Evolutionary conservation across 2,113 vertebrate genomes (phyloP).

Genomic region (Tachysurus vachellii): DNA sequence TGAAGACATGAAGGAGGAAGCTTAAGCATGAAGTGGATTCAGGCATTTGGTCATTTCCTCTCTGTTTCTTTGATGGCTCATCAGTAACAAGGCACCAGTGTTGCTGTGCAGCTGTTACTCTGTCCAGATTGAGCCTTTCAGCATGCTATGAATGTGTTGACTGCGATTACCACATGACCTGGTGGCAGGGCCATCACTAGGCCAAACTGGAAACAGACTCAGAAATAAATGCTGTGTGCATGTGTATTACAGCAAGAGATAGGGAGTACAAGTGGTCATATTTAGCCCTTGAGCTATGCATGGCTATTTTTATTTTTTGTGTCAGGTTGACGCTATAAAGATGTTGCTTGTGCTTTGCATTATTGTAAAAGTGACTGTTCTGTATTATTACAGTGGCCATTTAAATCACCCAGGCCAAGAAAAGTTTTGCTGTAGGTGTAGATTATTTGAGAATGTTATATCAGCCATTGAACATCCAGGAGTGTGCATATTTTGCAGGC

Average conservation of each 20-base stretch:
- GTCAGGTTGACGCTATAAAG: background rate
- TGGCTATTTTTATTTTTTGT: slow-evolving; percentile 29
- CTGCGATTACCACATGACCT: slow-evolving; percentile 49
- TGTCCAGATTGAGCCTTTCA: slow-evolving; percentile 52
- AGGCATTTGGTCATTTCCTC: slow-evolving; percentile 30
- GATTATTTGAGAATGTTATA: slow-evolving; percentile 6
- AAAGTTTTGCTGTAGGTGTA: background rate
- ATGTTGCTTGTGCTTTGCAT: background rate
- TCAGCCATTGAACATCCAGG: slow-evolving; percentile 61
- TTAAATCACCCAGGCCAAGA: background rate
- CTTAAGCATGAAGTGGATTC: background rate
- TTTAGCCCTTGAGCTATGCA: slow-evolving; percentile 27
- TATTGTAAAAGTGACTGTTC: background rate
- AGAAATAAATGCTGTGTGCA: slow-evolving; percentile 23
- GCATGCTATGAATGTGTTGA: slow-evolving; percentile 36
- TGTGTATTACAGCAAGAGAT: slow-evolving; percentile 29
- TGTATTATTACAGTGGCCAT: background rate
- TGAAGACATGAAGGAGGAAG: background rate
- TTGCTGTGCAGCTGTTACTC: slow-evolving; percentile 39
- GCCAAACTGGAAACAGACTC: slow-evolving; percentile 38
- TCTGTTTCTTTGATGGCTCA: slow-evolving; percentile 8
- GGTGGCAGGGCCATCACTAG: slow-evolving; percentile 20
- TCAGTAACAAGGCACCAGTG: slow-evolving; percentile 36
- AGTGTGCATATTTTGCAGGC: slow-evolving; percentile 46
- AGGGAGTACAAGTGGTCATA: background rate